Conservation (phyloP, 2,797 vertebrate genomes). For the Helicolenus hilgendorfi region DNA sequence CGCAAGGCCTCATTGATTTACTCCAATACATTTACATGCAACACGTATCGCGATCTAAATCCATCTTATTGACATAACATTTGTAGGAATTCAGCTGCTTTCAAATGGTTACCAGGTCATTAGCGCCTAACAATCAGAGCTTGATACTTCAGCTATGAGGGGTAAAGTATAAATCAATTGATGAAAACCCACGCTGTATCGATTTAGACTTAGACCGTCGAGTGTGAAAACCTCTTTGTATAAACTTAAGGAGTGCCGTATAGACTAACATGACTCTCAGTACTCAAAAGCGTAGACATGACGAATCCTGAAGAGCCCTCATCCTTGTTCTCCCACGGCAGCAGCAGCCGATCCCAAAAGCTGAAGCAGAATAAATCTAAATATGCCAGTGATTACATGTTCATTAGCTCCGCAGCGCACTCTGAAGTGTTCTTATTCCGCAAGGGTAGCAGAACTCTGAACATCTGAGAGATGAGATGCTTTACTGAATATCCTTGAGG, state of each 20-base stretch:
- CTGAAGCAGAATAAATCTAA: slow-evolving; percentile 37
- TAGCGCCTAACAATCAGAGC: slow-evolving; percentile 68
- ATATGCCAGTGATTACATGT: slow-evolving; percentile 67
- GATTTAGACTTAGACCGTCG: slow-evolving; percentile 59
- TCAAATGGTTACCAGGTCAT: slow-evolving; percentile 72
- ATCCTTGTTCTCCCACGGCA: slow-evolving; percentile 25
- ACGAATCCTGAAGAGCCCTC: slow-evolving; percentile 45
- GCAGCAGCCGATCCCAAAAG: slow-evolving; percentile 26
- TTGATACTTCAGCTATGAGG: slow-evolving; percentile 48
- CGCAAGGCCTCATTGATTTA: slow-evolving; percentile 62
- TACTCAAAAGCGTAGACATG: slow-evolving; percentile 27
- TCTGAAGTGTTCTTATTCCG: slow-evolving; percentile 62
- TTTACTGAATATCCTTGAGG: slow-evolving; percentile 59
- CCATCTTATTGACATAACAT: slow-evolving; percentile 80
- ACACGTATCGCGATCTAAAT: slow-evolving; percentile 61
- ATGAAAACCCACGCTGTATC: slow-evolving; percentile 65
- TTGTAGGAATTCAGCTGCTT: slow-evolving; percentile 77
- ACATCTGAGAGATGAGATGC: slow-evolving; percentile 60
- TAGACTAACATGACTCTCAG: slow-evolving; percentile 28
- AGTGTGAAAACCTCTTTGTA: slow-evolving; percentile 28
- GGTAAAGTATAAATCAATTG: slow-evolving; percentile 68
- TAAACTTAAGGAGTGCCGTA: slow-evolving; percentile 37
- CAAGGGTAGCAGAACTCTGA: slow-evolving; percentile 7
- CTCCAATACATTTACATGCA: slow-evolving; percentile 71
- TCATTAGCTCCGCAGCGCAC: slow-evolving; percentile 53